These are phyloP conservation scores for Elymnias hypermnestra DNA, from an alignment of 1,140 invertebrate species.

Conservation along the genomic window DNA sequence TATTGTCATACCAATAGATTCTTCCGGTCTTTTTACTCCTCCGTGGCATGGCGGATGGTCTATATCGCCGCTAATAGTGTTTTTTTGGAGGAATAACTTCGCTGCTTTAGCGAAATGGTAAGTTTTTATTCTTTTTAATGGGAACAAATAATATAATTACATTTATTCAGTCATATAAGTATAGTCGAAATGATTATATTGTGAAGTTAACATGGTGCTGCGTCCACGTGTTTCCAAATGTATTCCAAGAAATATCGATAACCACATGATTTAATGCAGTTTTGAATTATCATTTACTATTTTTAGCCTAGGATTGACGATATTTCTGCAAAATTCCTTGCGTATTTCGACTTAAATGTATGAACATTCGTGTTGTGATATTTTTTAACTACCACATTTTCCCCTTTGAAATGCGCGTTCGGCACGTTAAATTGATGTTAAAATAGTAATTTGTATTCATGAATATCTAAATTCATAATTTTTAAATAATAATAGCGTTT, in stretches of 20 bases:
- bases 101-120: slow-evolving; percentile 74
- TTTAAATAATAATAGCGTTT: neutral
- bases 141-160: slow-evolving; percentile 11
- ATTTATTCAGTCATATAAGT: slow-evolving; percentile 18
- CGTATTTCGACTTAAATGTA: too few relatives aligned
- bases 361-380: too few relatives aligned
- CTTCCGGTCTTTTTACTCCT: slow-evolving; percentile 75
- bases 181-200: slow-evolving; percentile 38
- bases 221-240: slow-evolving; percentile 55
- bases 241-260: slow-evolving; percentile 25
- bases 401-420: too few relatives aligned
- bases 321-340: too few relatives aligned
- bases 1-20: slow-evolving; percentile 43
- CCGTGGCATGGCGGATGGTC: slow-evolving; percentile 76
- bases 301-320: neutral
- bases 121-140: slow-evolving; percentile 41
- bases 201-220: slow-evolving; percentile 18
- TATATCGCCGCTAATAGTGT: slow-evolving; percentile 65
- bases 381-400: too few relatives aligned
- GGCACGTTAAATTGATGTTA: too few relatives aligned
- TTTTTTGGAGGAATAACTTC: slow-evolving; percentile 68
- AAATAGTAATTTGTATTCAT: too few relatives aligned
- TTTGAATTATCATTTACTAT: neutral
- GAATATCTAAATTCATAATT: neutral
- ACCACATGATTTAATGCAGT: slow-evolving; percentile 20